Percentiles rank a stretch among this genome's conserved stretches.
Conservation (phyloP, 2,113 vertebrate species). For the Bos indicus region DNA sequence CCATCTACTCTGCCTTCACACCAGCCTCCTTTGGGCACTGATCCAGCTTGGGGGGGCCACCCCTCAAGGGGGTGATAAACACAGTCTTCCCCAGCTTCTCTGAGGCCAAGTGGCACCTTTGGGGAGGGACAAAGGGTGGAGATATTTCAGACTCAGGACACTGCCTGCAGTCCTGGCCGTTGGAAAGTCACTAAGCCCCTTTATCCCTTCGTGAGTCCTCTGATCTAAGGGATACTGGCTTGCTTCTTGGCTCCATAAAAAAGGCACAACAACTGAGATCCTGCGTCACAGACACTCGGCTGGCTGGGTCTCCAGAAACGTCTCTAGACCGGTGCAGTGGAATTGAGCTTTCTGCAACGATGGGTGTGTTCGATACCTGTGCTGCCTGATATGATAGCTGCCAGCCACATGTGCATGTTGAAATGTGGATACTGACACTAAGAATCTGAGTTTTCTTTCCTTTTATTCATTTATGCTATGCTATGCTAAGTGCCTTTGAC, state of each 20-base stretch:
- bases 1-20: neutral
- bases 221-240: neutral
- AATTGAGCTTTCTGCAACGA: neutral
- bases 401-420: rapidly evolving
- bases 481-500: too few species aligned
- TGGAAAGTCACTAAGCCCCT: neutral
- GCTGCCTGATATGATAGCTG: too few species aligned
- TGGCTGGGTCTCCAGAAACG: neutral
- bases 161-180: neutral
- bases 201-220: neutral
- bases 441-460: neutral
- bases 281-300: neutral
- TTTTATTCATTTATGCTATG: neutral
- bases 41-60: too few species aligned
- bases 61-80: neutral
- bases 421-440: neutral
- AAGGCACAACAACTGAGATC: neutral
- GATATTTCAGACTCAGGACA: neutral
- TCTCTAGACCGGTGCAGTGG: neutral
- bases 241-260: neutral
- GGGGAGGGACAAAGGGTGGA: neutral
- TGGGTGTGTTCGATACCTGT: rapidly evolving
- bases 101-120: neutral
- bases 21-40: neutral
- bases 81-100: neutral